phyloP scores from a whole-genome alignment of 1,140 invertebrate species.

The Akabosia matsudoensis region DNA sequence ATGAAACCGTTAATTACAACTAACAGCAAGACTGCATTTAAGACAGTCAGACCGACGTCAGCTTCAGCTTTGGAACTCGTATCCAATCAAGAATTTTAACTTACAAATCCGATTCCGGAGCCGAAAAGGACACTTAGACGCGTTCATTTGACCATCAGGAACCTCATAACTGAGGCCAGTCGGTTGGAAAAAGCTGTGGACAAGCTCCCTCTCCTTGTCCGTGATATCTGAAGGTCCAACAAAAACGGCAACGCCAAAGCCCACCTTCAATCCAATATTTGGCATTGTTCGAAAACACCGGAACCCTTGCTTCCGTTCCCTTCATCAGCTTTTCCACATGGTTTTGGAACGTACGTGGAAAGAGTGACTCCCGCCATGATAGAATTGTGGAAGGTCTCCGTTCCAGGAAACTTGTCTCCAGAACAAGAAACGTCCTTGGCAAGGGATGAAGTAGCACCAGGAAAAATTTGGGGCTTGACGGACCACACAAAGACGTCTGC shows the following conservation, averaged over 20 bases:
- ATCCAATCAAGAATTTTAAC: neutral
- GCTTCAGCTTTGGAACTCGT: neutral
- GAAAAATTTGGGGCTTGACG: conserved; percentile 78
- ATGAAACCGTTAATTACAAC: too few relatives aligned
- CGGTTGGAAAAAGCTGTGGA: conserved; percentile 68
- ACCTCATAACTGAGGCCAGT: conserved; percentile 71
- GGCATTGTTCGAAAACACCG: conserved; percentile 70
- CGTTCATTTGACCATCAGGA: conserved; percentile 60
- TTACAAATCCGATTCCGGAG: conserved; percentile 46
- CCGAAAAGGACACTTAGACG: conserved; percentile 39
- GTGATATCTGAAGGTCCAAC: conserved; percentile 58
- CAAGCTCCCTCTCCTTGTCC: conserved; percentile 58
- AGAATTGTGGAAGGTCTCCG: conserved; percentile 66
- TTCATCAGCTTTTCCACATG: neutral
- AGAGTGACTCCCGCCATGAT: conserved; percentile 78
- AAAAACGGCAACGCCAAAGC: conserved; percentile 70
- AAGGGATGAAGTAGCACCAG: conserved; percentile 57
- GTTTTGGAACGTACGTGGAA: conserved; percentile 46
- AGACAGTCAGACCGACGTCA: neutral
- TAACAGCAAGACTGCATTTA: too few relatives aligned
- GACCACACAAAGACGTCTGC: conserved; percentile 77
- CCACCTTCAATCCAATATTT: conserved; percentile 84
- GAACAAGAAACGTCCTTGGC: neutral
- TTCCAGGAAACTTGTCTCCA: conserved; percentile 22
- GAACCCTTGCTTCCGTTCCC: neutral